Conservation (phyloP, 2,113 vertebrate genomes). For the Elephas maximus region DNA sequence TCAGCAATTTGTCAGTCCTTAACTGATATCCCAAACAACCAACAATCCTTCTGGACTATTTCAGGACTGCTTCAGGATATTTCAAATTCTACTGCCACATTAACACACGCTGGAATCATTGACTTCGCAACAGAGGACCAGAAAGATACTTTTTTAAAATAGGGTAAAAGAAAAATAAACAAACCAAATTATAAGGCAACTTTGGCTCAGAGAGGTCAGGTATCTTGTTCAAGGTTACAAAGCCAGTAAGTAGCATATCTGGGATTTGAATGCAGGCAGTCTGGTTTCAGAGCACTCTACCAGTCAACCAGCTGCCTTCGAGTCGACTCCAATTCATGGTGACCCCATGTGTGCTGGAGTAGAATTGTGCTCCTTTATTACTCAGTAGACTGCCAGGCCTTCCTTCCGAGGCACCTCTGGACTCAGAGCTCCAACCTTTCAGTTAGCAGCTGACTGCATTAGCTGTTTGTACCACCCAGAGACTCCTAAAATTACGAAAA, state of each 20-base stretch:
- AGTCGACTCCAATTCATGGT: too few relatives aligned
- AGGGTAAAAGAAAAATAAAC: background rate
- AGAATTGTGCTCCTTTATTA: too few relatives aligned
- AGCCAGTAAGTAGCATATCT: background rate
- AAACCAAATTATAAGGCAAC: background rate
- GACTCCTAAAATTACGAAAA: background rate
- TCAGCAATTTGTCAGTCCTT: conserved; percentile 19
- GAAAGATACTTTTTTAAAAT: background rate
- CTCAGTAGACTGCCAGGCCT: too few relatives aligned
- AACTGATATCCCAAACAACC: background rate
- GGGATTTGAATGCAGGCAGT: background rate
- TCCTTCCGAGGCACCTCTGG: too few relatives aligned
- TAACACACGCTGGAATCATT: background rate
- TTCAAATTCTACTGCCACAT: conserved; percentile 45
- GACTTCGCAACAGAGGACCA: background rate
- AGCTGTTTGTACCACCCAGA: background rate
- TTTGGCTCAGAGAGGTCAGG: background rate
- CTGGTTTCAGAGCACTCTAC: background rate
- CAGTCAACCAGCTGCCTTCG: too few relatives aligned
- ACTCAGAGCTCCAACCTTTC: too few relatives aligned
- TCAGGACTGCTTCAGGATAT: conserved; percentile 43
- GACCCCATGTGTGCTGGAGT: too few relatives aligned
- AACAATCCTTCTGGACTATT: background rate
- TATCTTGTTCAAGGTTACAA: background rate
- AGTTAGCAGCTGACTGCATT: too few relatives aligned